Evolutionary conservation across 2,113 vertebrate genomes (phyloP).

Genomic region (Sphyrna mokarran): DNA sequence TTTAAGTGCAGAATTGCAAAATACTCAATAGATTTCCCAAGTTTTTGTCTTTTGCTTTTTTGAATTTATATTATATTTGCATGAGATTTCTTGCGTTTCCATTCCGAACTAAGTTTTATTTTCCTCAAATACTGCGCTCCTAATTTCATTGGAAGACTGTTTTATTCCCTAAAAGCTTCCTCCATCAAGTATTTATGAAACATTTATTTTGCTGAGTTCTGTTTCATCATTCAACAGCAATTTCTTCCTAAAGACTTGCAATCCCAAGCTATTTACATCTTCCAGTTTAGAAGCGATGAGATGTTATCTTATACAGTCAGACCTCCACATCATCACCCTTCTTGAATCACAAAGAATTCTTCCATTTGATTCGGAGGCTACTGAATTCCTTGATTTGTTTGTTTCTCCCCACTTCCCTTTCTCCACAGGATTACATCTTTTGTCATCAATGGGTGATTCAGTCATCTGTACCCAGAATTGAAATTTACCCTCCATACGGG

Average conservation of each 20-base stretch:
- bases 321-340: not conserved
- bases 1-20: not conserved
- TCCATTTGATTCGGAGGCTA: not conserved
- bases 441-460: not conserved
- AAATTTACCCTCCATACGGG: not conserved
- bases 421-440: not conserved
- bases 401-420: not conserved
- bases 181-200: not conserved
- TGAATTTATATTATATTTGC: not conserved
- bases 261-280: not conserved
- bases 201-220: not conserved
- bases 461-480: not conserved
- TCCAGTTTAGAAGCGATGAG: not conserved
- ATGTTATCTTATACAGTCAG: not conserved
- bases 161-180: not conserved
- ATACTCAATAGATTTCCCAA: not conserved
- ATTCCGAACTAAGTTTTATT: not conserved
- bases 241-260: not conserved
- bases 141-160: not conserved
- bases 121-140: not conserved
- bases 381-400: not conserved
- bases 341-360: not conserved
- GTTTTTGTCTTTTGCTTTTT: not conserved
- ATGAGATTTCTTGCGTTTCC: not conserved
- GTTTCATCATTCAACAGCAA: not conserved